Percentiles rank a stretch among this genome's conserved stretches.
phyloP scores from a whole-genome alignment of 2,888 invertebrate species.

The Dyspetes luteomarginatus region DNA sequence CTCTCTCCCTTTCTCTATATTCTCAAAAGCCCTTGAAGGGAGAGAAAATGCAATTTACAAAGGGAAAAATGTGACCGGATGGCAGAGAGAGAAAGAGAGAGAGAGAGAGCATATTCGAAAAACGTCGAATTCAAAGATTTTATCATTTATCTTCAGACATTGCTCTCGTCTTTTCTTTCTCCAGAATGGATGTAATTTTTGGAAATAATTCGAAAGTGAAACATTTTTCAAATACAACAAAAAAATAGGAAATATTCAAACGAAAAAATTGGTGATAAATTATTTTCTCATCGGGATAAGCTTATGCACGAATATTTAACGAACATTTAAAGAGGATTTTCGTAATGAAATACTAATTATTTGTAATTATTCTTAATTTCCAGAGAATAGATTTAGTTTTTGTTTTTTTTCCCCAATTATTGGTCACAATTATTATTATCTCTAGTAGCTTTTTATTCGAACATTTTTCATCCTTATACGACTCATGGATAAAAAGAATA shows the following conservation, averaged over 20 bases:
- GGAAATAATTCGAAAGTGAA: neutral
- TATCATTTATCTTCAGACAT: constrained; percentile 1
- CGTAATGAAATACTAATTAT: no score
- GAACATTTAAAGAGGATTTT: no score
- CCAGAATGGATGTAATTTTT: constrained; percentile 6
- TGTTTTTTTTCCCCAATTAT: neutral
- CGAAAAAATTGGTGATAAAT: no score
- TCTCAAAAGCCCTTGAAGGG: neutral
- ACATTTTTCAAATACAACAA: neutral
- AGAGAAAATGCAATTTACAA: constrained; percentile 46
- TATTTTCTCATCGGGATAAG: no score
- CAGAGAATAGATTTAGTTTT: neutral
- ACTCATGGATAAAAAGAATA: neutral
- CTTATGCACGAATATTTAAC: no score
- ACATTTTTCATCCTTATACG: neutral
- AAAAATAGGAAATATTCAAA: neutral
- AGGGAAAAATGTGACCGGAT: constrained; percentile 47
- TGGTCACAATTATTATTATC: neutral
- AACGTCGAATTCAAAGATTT: constrained; percentile 1
- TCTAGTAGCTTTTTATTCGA: neutral
- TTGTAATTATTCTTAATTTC: no score
- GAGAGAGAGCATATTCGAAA: constrained; percentile 11
- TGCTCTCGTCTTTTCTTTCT: neutral
- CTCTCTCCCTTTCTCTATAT: neutral
- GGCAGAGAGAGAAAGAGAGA: constrained; percentile 28